phyloP scores from a whole-genome alignment of 2,113 vertebrate species.

The Serilophus lunatus region DNA sequence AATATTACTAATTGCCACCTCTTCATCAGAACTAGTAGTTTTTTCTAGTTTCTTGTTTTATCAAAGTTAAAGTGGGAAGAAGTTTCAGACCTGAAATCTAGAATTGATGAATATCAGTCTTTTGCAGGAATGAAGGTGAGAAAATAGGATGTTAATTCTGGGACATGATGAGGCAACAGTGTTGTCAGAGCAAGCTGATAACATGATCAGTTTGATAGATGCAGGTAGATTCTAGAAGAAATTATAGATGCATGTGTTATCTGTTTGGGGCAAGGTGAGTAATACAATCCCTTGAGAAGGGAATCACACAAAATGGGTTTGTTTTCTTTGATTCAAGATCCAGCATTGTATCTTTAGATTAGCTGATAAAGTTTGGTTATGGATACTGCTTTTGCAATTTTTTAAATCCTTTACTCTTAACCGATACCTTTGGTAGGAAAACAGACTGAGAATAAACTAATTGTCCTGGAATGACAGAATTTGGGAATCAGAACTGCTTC shows the following conservation, averaged over 20 bases:
- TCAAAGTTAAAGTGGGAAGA: neutral
- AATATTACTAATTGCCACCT: neutral
- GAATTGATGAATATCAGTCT: neutral
- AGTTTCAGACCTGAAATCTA: neutral
- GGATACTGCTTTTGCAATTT: neutral
- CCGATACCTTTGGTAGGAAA: neutral
- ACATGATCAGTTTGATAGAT: neutral
- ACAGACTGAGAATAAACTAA: neutral
- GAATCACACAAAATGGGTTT: neutral
- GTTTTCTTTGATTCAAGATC: neutral
- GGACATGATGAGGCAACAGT: neutral
- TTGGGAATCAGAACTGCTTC: neutral
- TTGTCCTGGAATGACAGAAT: neutral
- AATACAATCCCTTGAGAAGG: neutral
- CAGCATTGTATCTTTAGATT: neutral
- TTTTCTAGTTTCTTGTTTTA: neutral
- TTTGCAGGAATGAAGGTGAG: neutral
- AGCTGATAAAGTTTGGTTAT: neutral
- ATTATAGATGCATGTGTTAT: fast-evolving
- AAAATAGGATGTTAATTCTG: neutral
- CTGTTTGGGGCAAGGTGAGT: neutral
- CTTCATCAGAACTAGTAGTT: neutral
- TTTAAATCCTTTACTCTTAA: neutral
- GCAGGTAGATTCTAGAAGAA: neutral
- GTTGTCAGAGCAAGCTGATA: neutral